Percentiles rank a stretch among this genome's conserved stretches.
Conservation (phyloP, 2,797 vertebrate species). For the Gobio occitaniae region DNA sequence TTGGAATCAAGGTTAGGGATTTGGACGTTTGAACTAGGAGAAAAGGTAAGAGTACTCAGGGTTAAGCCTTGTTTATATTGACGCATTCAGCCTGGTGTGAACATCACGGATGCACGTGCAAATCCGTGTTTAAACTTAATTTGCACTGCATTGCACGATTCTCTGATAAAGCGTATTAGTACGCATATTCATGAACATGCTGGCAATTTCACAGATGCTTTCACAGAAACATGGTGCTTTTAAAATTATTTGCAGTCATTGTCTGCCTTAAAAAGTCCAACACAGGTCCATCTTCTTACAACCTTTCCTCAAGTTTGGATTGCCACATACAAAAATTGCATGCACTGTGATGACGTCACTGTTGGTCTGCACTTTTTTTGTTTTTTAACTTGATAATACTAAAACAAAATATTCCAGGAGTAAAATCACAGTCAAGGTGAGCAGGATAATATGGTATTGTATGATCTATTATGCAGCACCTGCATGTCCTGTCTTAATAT, state of each 20-base stretch:
- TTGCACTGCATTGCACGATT: not conserved
- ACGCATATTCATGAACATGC: not conserved
- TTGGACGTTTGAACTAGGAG: not conserved
- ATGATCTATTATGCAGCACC: constrained; percentile 21
- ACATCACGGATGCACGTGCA: constrained; percentile 6
- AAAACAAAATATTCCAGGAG: constrained; percentile 18
- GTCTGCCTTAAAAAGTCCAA: not conserved
- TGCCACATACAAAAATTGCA: not conserved
- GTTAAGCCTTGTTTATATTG: not conserved
- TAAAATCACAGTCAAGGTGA: constrained; percentile 16
- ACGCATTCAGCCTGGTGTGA: not conserved
- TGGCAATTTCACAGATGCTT: not conserved
- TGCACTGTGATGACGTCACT: not conserved
- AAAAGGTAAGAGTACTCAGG: not conserved
- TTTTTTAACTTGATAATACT: not conserved
- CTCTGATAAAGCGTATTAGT: not conserved
- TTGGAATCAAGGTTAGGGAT: not conserved
- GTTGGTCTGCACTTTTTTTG: not conserved
- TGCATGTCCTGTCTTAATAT: not conserved
- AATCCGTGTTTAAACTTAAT: not conserved
- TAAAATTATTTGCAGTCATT: not conserved
- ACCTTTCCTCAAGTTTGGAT: not conserved
- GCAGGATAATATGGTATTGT: not conserved
- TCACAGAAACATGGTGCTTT: not conserved
- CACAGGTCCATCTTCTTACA: not conserved